A percentile compares a stretch with the other conserved stretches of the same genome.
Conservation (phyloP, 2,113 vertebrate species). For the Anguilla japonica region DNA sequence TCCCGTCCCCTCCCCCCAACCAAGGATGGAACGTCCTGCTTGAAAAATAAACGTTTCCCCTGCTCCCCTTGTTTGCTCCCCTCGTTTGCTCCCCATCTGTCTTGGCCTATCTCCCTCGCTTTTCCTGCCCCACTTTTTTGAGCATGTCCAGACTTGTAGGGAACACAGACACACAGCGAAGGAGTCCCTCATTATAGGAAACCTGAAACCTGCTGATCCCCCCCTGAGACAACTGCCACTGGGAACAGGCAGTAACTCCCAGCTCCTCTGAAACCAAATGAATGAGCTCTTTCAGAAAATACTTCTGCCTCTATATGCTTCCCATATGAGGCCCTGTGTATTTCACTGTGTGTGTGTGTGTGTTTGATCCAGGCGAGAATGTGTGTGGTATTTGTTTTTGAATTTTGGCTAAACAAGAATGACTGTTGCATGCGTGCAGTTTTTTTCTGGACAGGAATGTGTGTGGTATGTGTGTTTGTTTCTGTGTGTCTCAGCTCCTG, state of each 20-base stretch:
- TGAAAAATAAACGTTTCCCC: background rate
- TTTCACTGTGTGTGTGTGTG: background rate
- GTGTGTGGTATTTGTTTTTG: background rate
- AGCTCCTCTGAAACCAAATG: background rate
- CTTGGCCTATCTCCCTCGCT: background rate
- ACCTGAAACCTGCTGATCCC: slow-evolving; percentile 14
- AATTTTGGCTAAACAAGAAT: too few species aligned
- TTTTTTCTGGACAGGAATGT: background rate
- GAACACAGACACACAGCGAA: background rate
- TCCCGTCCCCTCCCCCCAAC: background rate
- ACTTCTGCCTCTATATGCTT: background rate
- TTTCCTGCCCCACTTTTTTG: background rate
- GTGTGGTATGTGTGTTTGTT: background rate
- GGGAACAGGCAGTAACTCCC: background rate
- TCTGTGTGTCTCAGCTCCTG: slow-evolving; percentile 25
- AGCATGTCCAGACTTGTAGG: slow-evolving; percentile 10
- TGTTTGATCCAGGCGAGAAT: background rate
- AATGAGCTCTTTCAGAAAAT: background rate
- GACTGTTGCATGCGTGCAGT: background rate
- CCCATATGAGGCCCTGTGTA: background rate
- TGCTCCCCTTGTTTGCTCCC: background rate
- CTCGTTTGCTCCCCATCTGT: slow-evolving; percentile 1
- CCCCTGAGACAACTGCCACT: background rate
- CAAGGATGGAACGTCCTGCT: background rate
- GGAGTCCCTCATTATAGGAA: slow-evolving; percentile 23